Conservation (phyloP, 2,888 invertebrate species). For the Drosophila melanocephala region DNA sequence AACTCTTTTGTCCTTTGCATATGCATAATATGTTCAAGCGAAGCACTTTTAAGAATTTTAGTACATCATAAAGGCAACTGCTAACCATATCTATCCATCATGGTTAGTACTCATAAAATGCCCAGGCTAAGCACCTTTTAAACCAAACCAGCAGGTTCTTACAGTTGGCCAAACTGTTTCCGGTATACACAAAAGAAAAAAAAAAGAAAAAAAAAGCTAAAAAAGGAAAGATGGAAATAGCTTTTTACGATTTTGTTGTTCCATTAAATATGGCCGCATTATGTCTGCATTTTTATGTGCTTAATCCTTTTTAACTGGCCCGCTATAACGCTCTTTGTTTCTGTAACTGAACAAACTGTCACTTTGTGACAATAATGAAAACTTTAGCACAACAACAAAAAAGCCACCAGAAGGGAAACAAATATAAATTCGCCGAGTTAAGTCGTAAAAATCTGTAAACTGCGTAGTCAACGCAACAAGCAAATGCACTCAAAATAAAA, state of each 20-base stretch:
- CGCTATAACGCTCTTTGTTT: slow-evolving; percentile 1
- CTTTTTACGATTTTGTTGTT: slow-evolving; percentile 22
- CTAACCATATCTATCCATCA: slow-evolving; percentile 10
- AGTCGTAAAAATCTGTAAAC: slow-evolving; percentile 70
- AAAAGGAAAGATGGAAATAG: slow-evolving; percentile 1
- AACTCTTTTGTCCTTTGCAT: not conserved
- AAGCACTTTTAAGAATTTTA: not conserved
- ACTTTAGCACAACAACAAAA: slow-evolving; percentile 41
- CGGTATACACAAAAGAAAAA: not conserved
- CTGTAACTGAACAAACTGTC: slow-evolving; percentile 60
- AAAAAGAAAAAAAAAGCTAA: slow-evolving; percentile 1
- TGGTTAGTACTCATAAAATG: slow-evolving; percentile 19
- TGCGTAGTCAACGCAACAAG: slow-evolving; percentile 73
- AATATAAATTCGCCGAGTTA: slow-evolving; percentile 42
- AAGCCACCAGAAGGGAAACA: slow-evolving; percentile 1
- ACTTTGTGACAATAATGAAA: slow-evolving; percentile 72
- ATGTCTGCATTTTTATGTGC: slow-evolving; percentile 54
- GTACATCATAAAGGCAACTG: slow-evolving; percentile 6
- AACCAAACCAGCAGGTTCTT: slow-evolving; percentile 5
- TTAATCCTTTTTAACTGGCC: slow-evolving; percentile 48
- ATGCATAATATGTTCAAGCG: not conserved
- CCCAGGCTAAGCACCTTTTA: slow-evolving; percentile 6
- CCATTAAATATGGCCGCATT: slow-evolving; percentile 42
- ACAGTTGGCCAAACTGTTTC: not conserved
- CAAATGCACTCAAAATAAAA: slow-evolving; percentile 69